Evolutionary conservation across 2,797 vertebrate genomes (phyloP).

Genomic region (Lepilemur septentrionalis): DNA sequence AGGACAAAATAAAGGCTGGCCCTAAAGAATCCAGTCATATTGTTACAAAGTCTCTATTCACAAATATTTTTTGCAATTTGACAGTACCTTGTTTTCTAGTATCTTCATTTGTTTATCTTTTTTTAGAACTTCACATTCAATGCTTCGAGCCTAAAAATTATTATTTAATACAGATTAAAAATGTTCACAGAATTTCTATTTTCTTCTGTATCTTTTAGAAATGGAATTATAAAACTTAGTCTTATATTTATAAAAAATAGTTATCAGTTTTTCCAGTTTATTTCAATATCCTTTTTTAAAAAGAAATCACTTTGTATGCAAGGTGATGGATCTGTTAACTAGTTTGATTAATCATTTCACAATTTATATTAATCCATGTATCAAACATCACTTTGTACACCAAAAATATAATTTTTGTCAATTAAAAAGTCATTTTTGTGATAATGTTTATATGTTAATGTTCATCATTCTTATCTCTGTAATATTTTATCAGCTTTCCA

Average conservation of each 20-base stretch:
- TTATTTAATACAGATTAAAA: constrained; percentile 58
- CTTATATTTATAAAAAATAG: constrained; percentile 48
- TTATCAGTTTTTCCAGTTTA: constrained; percentile 18
- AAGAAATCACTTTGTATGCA: background rate
- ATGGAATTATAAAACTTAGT: constrained; percentile 49
- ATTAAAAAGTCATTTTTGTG: background rate
- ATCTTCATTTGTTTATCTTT: constrained; percentile 90
- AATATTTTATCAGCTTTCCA: constrained; percentile 26
- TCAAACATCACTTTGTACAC: background rate
- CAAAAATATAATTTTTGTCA: background rate
- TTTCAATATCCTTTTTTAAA: background rate
- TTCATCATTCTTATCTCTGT: constrained; percentile 11
- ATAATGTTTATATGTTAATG: background rate
- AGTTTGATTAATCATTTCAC: background rate
- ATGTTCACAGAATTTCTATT: constrained; percentile 50
- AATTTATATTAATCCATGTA: background rate
- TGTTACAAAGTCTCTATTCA: constrained; percentile 29
- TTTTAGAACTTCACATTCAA: constrained; percentile 86
- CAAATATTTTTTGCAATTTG: constrained; percentile 31
- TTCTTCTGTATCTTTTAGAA: constrained; percentile 43
- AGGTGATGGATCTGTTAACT: background rate
- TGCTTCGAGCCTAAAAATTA: constrained; percentile 84
- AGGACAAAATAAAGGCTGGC: background rate
- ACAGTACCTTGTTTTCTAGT: constrained; percentile 90
- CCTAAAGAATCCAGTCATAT: constrained; percentile 22